Evolutionary conservation across 1,140 invertebrate genomes (phyloP), one percentile per base, ranked within the genome.

Genomic region (Drosophila ambigua): DNA sequence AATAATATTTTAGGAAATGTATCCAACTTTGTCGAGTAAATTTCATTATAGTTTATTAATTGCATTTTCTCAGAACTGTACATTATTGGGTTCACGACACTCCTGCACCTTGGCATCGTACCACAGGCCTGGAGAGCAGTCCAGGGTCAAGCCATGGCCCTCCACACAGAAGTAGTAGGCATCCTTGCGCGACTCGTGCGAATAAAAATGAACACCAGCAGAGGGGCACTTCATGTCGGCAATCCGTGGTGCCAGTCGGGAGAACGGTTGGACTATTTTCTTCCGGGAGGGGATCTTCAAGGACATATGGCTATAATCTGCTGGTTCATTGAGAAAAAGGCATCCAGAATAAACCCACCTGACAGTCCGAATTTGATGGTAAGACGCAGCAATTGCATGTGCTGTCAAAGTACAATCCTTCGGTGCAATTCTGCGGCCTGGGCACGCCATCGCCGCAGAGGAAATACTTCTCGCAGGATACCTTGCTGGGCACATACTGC

Each of bases 331-430:
- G 6, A 2, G 1, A 0, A 15, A 16, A 7, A 48, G 0, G 2
- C 7, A 13, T 28, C 0, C 0, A 15, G 16, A 11, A 41, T 16
- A 1, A 31, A 60, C 72, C 24, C 15, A 91, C 85, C 53, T 78
- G 52, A n/a, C 90, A 91, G 2, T 77, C 60, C 2, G 80, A 62
- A 1, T 58, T 73, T 2, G 60, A 26, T 5, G 79, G 72, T 53
- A 79, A 85, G 45, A 90, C 82, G 55, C 90, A 91, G 28, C 90
- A 90, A 54, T 72, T 57, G 49, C 90, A 91, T 0, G 67, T 65
- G 4, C 69, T 57, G 55, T 50, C 90, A 8, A 91, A 91, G 51
- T 72, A 66, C n/a, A 91, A 59, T 4, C 90, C 90, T 0, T 50
- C 20, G 0, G 77, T 13, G 39, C 90, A 91, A 4, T 46, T 73